phyloP scores from a whole-genome alignment of 2,888 invertebrate species.

The Anthophora plumipes region DNA sequence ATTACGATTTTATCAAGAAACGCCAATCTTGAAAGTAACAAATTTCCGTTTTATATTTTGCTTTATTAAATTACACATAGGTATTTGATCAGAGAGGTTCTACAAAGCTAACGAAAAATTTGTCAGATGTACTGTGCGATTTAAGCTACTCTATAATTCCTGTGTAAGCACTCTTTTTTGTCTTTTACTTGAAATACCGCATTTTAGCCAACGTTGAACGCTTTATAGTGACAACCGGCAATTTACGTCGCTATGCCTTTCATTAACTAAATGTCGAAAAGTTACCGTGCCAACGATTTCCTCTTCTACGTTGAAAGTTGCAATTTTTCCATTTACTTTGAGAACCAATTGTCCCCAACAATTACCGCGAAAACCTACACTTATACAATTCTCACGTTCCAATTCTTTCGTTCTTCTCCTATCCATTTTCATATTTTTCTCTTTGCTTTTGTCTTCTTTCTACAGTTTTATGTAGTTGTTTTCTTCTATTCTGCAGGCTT shows the following conservation, averaged over 20 bases:
- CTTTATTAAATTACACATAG: too few species aligned
- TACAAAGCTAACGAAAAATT: too few species aligned
- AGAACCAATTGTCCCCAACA: neutral
- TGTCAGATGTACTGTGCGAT: too few species aligned
- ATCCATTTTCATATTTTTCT: neutral
- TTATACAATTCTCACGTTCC: neutral
- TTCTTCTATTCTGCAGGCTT: too few species aligned
- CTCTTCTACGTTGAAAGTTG: slow-evolving; percentile 12
- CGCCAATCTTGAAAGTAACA: too few species aligned
- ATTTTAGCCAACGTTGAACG: neutral
- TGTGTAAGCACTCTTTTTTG: neutral
- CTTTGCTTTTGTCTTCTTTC: neutral
- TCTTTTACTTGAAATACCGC: neutral
- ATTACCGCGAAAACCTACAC: slow-evolving; percentile 6
- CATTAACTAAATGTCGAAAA: slow-evolving; percentile 9
- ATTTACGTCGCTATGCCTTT: slow-evolving; percentile 7
- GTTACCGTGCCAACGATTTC: slow-evolving; percentile 8
- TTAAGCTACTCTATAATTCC: too few species aligned
- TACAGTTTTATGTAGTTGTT: neutral
- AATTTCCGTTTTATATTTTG: too few species aligned
- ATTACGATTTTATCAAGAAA: neutral
- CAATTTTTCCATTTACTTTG: slow-evolving; percentile 24
- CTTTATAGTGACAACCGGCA: neutral
- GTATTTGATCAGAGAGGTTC: too few species aligned
- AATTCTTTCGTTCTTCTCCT: neutral